Percentiles rank a stretch among this genome's conserved stretches.
These are phyloP conservation scores for Potamarius usumacintae DNA, from an alignment of 2,113 vertebrate genomes.

Conservation along the genomic window DNA sequence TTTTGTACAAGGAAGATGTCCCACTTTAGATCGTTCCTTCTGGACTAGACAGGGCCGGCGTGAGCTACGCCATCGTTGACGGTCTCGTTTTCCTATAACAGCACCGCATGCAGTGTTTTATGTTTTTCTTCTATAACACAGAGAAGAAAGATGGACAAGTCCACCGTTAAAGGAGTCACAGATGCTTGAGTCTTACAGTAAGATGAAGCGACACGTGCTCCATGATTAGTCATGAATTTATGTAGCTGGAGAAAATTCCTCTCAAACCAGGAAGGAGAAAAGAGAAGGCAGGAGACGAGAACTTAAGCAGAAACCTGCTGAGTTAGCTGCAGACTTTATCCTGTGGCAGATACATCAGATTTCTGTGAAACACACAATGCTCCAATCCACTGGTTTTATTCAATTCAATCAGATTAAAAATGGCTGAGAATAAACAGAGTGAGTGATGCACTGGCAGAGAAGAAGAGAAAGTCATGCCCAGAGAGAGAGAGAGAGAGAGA, in stretches of 20 bases:
- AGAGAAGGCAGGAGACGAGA: neutral
- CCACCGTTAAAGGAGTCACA: neutral
- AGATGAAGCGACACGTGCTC: neutral
- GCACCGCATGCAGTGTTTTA: neutral
- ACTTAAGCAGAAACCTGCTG: neutral
- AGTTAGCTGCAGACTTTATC: neutral
- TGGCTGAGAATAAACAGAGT: neutral
- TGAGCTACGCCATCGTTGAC: too few species aligned
- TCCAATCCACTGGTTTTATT: neutral
- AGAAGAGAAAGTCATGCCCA: neutral
- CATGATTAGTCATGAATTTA: neutral
- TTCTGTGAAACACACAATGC: neutral
- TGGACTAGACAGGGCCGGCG: too few species aligned
- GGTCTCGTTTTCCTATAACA: too few species aligned
- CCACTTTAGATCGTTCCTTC: too few species aligned
- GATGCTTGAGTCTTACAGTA: neutral
- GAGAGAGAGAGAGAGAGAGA: neutral
- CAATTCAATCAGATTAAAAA: neutral
- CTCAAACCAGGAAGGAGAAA: neutral
- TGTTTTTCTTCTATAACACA: neutral
- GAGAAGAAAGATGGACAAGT: neutral
- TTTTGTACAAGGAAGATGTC: too few species aligned
- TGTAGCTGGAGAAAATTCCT: neutral
- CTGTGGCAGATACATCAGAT: neutral
- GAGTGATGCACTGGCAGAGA: neutral